Evolutionary conservation across 2,797 vertebrate species (phyloP), one percentile per base, ranked within the genome.

Genomic region (Clarias laeviceps): DNA sequence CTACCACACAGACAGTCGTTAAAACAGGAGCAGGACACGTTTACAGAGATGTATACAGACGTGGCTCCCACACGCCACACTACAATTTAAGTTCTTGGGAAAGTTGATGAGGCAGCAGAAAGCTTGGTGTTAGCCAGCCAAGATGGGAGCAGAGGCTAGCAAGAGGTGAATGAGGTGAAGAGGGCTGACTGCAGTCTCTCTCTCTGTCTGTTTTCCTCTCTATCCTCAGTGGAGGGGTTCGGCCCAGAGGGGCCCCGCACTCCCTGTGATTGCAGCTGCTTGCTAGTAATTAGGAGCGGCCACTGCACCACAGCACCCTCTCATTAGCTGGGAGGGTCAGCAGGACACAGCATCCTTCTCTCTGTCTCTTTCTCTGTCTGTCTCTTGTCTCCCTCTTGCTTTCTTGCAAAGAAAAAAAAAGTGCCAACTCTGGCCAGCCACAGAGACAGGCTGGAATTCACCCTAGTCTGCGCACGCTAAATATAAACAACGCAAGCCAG

Each of bases 281-380:
- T 93, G 91, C 92, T 95, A 92, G 94, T 94, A 95, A 96, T 95
- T 95, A 95, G 90, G 91, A 93, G 93, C 90, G 91, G 92, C 93
- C 93, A 91, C 90, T 89, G 92, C 88, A 91, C 92, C 90, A 90
- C 91, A 87, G 90, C 93, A 95, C 94, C 94, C 95, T 95, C 94
- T 96, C 94, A 96, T 96, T 96, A 95, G 91, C 91, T 92, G 94
- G 95, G 94, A 91, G 94, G 95, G 94, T 94, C 94, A 93, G 84
- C 90, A 84, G 92, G 94, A 94, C 92, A 92, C 90, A 90, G 91
- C 90, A 91, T 91, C 93, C 93, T 92, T 94, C 90, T 93, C 90
- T 87, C 78, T 86, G 73, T 86, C 74, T 76, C 27, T 86, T 59
- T 83, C 56, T 74, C 32, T 88, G 29, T 88, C 91, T 92, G 91